phyloP scores from a whole-genome alignment of 2,113 vertebrate genomes.

The Sander vitreus region DNA sequence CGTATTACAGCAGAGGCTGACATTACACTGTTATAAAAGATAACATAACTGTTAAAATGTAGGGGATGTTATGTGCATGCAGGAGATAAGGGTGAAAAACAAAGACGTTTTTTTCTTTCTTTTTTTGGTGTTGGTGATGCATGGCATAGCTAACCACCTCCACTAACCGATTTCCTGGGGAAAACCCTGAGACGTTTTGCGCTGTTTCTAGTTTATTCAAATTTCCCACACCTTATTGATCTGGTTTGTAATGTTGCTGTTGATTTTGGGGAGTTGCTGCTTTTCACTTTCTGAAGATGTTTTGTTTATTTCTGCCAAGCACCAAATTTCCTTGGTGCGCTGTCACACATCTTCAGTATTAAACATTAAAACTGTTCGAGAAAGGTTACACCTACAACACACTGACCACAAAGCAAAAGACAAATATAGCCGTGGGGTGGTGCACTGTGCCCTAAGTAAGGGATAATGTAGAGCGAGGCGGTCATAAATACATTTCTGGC shows the following conservation, averaged over 20 bases:
- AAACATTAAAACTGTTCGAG: not conserved
- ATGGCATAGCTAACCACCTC: slow-evolving; percentile 10
- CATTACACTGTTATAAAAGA: not conserved
- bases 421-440: too few relatives aligned
- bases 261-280: not conserved
- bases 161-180: slow-evolving; percentile 43
- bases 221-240: not conserved
- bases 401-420: not conserved
- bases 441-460: not conserved
- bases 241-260: not conserved
- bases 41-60: not conserved
- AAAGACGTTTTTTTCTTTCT: not conserved
- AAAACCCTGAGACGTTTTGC: slow-evolving; percentile 16
- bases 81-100: not conserved
- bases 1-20: not conserved
- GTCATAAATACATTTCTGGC: too few relatives aligned
- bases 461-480: too few relatives aligned
- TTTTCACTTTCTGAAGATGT: not conserved
- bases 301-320: not conserved
- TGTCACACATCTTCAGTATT: not conserved
- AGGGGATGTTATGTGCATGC: not conserved
- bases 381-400: not conserved
- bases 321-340: not conserved
- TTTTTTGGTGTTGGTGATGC: not conserved
- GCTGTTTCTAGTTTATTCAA: not conserved